Percentiles rank a stretch among this genome's conserved stretches.
Evolutionary conservation across 2,888 invertebrate species (phyloP).

Genomic region (Baccha elongata): DNA sequence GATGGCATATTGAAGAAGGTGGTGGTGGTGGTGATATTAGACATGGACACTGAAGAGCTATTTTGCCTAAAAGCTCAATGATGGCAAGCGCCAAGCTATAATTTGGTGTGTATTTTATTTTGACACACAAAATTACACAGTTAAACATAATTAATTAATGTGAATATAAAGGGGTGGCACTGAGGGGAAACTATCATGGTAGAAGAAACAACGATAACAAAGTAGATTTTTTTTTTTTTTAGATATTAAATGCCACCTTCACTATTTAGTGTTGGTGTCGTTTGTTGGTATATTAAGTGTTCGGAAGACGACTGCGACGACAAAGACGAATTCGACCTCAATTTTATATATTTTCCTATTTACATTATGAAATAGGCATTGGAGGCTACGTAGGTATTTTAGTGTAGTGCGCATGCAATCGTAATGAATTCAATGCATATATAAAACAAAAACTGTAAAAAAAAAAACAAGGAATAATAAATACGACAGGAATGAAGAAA

Average conservation of each 20-base stretch:
- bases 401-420: slow-evolving; percentile 51
- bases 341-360: slow-evolving; percentile 47
- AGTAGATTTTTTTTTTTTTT: slow-evolving; percentile 14
- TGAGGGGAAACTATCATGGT: slow-evolving; percentile 17
- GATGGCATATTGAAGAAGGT: slow-evolving; percentile 3
- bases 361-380: slow-evolving; percentile 41
- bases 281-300: slow-evolving; percentile 33
- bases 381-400: slow-evolving; percentile 4
- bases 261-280: slow-evolving; percentile 29
- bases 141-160: slow-evolving; percentile 66
- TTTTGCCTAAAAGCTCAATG: slow-evolving; percentile 38
- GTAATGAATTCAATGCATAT: slow-evolving; percentile 38
- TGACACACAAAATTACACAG: slow-evolving; percentile 61
- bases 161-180: slow-evolving; percentile 5
- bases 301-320: slow-evolving; percentile 40
- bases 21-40: not conserved
- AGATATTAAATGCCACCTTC: slow-evolving; percentile 56
- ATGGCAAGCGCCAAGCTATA: slow-evolving; percentile 51
- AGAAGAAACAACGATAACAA: slow-evolving; percentile 30
- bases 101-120: slow-evolving; percentile 52
- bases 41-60: slow-evolving; percentile 10
- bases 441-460: slow-evolving; percentile 9
- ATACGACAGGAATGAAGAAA: slow-evolving; percentile 39
- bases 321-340: slow-evolving; percentile 51
- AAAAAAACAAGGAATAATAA: slow-evolving; percentile 21